Base-by-base conservation (phyloP, 1,140 invertebrate genomes). In the Nymphalis io region DNA sequence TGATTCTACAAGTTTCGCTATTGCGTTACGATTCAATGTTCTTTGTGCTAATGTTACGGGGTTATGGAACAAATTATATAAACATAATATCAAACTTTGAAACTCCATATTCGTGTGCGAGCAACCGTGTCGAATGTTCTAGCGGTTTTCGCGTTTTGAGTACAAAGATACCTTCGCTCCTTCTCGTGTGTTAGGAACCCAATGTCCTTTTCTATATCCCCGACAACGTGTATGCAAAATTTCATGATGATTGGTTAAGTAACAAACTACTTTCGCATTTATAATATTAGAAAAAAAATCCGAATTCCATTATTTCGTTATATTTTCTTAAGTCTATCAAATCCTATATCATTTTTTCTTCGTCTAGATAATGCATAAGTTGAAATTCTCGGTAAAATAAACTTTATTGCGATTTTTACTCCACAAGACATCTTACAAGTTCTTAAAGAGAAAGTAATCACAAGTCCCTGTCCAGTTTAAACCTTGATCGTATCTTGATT, bases 1-100 rank as follows among this genome's bases (percentile, higher is more conserved):
- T 73, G 72, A 78, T 75, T 76, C 57, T 55, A 59, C 21, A 60
- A 68, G 55, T 66, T 78, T 69, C 48, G 58, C 63, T 69, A 68
- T 74, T 73, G 59, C 33, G 16, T 66, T 66, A 66, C 42, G 42
- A 65, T 65, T 64, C 38, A 58, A 60, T 46, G 68, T 62, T 69
- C 60, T 69, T 69, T 44, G 13, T 13, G 23, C 38, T 27, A 39
- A 23, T 63, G 18, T 15, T 46, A 27, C 27, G 21, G 58, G 13
- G 18, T 48, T 68, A 8, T 60, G 18, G 4, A 60, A 21, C 40
- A 21, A 46, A 60, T 44, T 42, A 60, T 38, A 21, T 40, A 18
- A 60, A 51, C 46, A 20, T 40, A 38, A 38, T 60, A 60, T 60
- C 42, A 13, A 60, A 20, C 40, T 59, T 18, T 8, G 46, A 11